Percentiles rank a stretch among this genome's conserved stretches.
These are phyloP conservation scores for Campylorhamphus procurvoides DNA, from an alignment of 2,113 vertebrate species.

Conservation along the genomic window DNA sequence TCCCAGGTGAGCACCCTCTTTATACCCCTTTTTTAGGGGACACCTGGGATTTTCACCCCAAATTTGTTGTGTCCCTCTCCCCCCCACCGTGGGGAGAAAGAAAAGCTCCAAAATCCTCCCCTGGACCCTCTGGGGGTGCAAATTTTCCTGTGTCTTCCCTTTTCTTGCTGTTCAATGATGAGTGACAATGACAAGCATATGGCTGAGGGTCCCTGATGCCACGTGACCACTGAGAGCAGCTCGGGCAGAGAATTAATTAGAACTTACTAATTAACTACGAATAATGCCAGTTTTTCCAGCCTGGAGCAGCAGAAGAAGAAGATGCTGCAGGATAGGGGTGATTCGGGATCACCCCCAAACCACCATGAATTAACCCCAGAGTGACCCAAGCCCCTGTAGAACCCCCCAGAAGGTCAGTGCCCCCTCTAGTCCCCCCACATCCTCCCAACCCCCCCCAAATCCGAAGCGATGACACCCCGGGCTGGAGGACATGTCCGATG, in stretches of 20 bases:
- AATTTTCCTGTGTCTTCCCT: neutral
- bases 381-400: too few species aligned
- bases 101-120: neutral
- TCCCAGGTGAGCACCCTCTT: rapidly evolving
- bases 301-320: rapidly evolving
- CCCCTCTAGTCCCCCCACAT: too few species aligned
- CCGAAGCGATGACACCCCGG: neutral
- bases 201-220: neutral
- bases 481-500: neutral
- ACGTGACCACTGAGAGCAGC: neutral
- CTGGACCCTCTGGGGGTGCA: too few species aligned
- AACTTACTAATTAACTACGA: rapidly evolving
- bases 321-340: rapidly evolving
- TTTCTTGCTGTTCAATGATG: neutral
- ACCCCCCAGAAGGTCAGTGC: rapidly evolving
- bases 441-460: rapidly evolving
- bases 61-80: neutral
- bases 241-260: rapidly evolving
- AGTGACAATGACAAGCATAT: neutral
- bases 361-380: rapidly evolving
- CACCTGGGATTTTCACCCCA: rapidly evolving
- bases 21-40: neutral
- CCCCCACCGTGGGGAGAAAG: neutral
- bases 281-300: rapidly evolving
- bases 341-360: too few species aligned